These are phyloP conservation scores for Drosophila kikkawai DNA, from an alignment of 1,140 invertebrate species.

Conservation along the genomic window DNA sequence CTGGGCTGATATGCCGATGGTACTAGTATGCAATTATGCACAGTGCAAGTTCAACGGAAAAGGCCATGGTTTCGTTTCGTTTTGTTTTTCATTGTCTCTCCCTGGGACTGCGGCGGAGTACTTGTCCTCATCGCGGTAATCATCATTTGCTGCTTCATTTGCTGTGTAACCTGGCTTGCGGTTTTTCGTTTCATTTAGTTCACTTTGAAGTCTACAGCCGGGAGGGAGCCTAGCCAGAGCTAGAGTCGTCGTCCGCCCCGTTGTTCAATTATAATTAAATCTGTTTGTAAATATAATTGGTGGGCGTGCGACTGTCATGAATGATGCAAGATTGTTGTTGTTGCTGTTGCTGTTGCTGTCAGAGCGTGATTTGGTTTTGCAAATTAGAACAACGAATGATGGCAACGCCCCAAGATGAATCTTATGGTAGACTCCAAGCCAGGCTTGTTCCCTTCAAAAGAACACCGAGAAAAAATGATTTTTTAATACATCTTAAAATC, in stretches of 20 bases:
- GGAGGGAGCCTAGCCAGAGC: neutral
- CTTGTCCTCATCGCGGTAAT: slow-evolving; percentile 20
- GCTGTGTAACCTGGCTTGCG: slow-evolving; percentile 44
- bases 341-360: slow-evolving; percentile 19
- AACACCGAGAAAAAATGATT: neutral
- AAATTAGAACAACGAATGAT: slow-evolving; percentile 71
- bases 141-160: slow-evolving; percentile 72
- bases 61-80: slow-evolving; percentile 53
- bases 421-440: neutral
- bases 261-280: slow-evolving; percentile 78
- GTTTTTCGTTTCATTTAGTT: slow-evolving; percentile 38
- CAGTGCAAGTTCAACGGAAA: slow-evolving; percentile 79
- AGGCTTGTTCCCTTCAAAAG: slow-evolving; percentile 3
- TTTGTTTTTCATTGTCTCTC: slow-evolving; percentile 33
- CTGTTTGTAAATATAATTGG: slow-evolving; percentile 79
- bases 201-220: slow-evolving; percentile 26
- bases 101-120: neutral
- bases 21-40: slow-evolving; percentile 71
- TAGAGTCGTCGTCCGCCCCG: neutral
- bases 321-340: slow-evolving; percentile 50
- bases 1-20: slow-evolving; percentile 22
- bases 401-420: slow-evolving; percentile 39
- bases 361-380: slow-evolving; percentile 60
- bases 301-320: slow-evolving; percentile 67
- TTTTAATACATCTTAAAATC: too few relatives aligned